Percentiles rank a stretch among this genome's conserved stretches.
These are phyloP conservation scores for Tridacna crocea DNA, from an alignment of 2,888 invertebrate genomes.

Conservation along the genomic window DNA sequence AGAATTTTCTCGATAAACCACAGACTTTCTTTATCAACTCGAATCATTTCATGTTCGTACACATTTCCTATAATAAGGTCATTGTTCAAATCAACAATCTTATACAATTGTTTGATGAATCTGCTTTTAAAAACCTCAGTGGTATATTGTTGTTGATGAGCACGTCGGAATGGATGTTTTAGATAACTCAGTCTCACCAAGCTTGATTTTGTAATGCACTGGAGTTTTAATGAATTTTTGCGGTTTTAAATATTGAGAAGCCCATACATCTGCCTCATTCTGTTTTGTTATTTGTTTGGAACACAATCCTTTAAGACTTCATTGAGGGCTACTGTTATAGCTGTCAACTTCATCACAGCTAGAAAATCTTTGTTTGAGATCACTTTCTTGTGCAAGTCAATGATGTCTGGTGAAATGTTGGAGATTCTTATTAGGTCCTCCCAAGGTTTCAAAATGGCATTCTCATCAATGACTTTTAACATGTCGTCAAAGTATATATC, in stretches of 20 bases:
- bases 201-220: slow-evolving; percentile 15
- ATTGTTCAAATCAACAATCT: slow-evolving; percentile 41
- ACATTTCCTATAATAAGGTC: slow-evolving; percentile 34
- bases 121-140: slow-evolving; percentile 44
- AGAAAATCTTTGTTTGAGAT: slow-evolving; percentile 29
- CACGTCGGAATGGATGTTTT: slow-evolving; percentile 46
- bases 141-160: slow-evolving; percentile 50
- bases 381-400: too few species aligned
- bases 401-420: too few species aligned
- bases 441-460: slow-evolving; percentile 26
- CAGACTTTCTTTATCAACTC: slow-evolving; percentile 45
- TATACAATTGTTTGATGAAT: slow-evolving; percentile 45
- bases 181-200: slow-evolving; percentile 41
- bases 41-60: slow-evolving; percentile 38
- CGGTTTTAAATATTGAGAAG: slow-evolving; percentile 38
- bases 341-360: slow-evolving; percentile 39
- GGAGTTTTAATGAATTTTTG: slow-evolving; percentile 16
- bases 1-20: slow-evolving; percentile 52
- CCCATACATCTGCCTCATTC: slow-evolving; percentile 45
- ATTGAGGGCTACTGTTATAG: slow-evolving; percentile 37
- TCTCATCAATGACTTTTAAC: slow-evolving; percentile 31
- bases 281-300: slow-evolving; percentile 32
- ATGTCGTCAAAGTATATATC: slow-evolving; percentile 43
- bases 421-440: too few species aligned
- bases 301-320: slow-evolving; percentile 34